These are phyloP conservation scores for Drosophila kuntzei DNA, from an alignment of 2,888 invertebrate species.

Conservation along the genomic window DNA sequence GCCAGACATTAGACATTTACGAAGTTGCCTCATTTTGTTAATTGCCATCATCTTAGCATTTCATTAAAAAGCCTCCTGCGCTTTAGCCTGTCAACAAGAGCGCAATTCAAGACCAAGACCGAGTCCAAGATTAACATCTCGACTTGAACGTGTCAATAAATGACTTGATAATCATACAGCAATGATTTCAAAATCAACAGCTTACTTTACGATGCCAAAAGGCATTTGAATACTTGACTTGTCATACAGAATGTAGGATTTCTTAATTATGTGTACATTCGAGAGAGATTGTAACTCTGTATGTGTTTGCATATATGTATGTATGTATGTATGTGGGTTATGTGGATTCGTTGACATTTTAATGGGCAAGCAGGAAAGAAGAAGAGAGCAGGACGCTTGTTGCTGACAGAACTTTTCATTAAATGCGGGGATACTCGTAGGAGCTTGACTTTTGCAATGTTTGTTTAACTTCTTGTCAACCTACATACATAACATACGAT, in stretches of 20 bases:
- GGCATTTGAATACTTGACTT: conserved; percentile 52
- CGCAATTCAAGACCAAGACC: not conserved
- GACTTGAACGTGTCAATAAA: conserved; percentile 38
- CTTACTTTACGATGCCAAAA: conserved; percentile 57
- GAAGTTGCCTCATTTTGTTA: conserved; percentile 52
- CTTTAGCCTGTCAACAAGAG: conserved; percentile 13
- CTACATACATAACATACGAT: conserved; percentile 35
- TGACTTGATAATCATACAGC: conserved; percentile 65
- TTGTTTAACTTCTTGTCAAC: conserved; percentile 73
- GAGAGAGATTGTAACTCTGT: conserved; percentile 12
- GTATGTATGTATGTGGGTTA: conserved; percentile 19
- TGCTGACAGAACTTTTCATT: conserved; percentile 66
- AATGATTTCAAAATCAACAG: conserved; percentile 73
- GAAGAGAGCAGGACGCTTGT: conserved; percentile 52
- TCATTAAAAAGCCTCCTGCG: conserved; percentile 35
- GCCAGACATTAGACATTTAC: conserved; percentile 44
- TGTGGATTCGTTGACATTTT: conserved; percentile 47
- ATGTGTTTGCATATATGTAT: conserved; percentile 8
- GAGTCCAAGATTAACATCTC: conserved; percentile 3
- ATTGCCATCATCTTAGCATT: conserved; percentile 58
- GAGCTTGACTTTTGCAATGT: conserved; percentile 76
- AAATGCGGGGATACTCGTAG: conserved; percentile 52
- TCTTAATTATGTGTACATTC: conserved; percentile 71
- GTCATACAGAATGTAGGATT: conserved; percentile 47
- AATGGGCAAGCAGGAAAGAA: conserved; percentile 19